Evolutionary conservation across 30 jellyfish, hydroid and myxozoan species (phyloP), one percentile per base, ranked within the genome.

Genomic region (Catostylus mosaicus): DNA sequence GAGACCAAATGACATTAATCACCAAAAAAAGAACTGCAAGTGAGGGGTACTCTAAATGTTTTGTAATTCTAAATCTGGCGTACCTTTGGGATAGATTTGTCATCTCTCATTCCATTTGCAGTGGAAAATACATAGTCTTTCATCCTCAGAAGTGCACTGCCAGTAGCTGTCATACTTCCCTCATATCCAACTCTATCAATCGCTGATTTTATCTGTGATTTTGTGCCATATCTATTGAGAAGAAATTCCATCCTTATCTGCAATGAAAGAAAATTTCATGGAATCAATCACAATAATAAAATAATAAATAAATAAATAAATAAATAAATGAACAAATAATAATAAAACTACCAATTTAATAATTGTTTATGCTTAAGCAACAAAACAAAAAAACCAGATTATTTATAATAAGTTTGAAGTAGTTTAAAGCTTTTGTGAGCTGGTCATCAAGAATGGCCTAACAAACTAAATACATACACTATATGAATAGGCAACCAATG

Each of bases 81-180:
- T 54, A 82, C 99, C 96, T 93, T 93, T 46, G 99, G 99, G 29
- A 93, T 93, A 16, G 96, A 36, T 48, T 87, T 88, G 66, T 93
- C 99, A 30, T 35, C 29, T 69, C 99, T 68, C 94, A 84, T 88
- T 6, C 99, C 99, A 47, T 82, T 31, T 1, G 54, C 61, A 38
- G 94, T 40, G 30, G 85, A 80, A 57, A 87, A 93, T 3, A 75
- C 56, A 22, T 67, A 30, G 34, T 59, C 73, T 56, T 64, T 79
- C 90, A 93, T 73, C 30, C 73, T 36, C 65, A 51, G n/a, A 54
- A 93, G 80, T 29, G 99, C 99, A 82, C 82, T 92, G n/a, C 99
- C 99, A 18, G 99, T 93, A 3, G 97, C 97, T 1, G 99, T 93
- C 37, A 11, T 60, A 33, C 98, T 72, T 22, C 99, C 97, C 27